Conservation (phyloP, 1,140 invertebrate genomes). For the Palaemon carinicauda region DNA sequence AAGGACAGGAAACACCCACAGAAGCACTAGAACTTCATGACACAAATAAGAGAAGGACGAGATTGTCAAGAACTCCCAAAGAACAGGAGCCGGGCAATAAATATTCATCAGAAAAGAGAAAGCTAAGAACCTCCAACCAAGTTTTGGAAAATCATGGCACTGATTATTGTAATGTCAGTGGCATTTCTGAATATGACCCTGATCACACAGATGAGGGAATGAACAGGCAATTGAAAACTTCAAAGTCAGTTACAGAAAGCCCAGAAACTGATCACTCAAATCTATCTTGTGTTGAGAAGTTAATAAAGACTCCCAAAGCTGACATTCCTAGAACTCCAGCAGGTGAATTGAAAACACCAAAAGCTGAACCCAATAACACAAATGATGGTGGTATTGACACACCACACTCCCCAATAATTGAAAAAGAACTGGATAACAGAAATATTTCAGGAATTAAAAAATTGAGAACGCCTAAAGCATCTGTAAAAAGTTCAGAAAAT, state of each 20-base stretch:
- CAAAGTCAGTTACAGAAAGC: background rate
- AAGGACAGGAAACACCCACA: no score
- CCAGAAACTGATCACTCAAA: constrained; percentile 33
- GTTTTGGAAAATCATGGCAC: no score
- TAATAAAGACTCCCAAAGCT: constrained; percentile 10
- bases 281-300: constrained; percentile 19
- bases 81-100: no score
- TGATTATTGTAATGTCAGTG: no score
- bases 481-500: background rate
- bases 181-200: background rate
- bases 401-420: background rate
- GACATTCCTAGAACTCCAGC: constrained; percentile 57
- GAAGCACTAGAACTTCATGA: constrained; percentile 8
- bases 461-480: constrained; percentile 25
- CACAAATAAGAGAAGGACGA: constrained; percentile 60
- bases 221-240: constrained; percentile 28
- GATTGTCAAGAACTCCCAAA: background rate
- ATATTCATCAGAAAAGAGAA: no score
- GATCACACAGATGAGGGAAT: constrained; percentile 50
- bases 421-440: constrained; percentile 51
- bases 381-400: constrained; percentile 33
- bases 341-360: constrained; percentile 36
- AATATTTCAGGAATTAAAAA: constrained; percentile 43
- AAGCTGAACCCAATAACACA: constrained; percentile 31
- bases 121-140: no score